Evolutionary conservation across 2,888 invertebrate species (phyloP).

Genomic region (Sarcophaga rosellei): DNA sequence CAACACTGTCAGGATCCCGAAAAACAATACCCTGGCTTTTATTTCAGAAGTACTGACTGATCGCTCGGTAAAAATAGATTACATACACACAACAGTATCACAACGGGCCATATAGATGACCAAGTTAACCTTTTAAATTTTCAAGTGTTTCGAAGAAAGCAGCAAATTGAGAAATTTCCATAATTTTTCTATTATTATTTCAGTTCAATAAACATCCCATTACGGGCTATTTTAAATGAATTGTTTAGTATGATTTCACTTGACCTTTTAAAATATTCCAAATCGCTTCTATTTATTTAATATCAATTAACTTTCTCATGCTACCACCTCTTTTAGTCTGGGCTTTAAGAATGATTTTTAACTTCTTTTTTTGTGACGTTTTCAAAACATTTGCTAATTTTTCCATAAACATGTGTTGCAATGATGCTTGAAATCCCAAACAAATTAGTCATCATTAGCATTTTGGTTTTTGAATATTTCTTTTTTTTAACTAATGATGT

Average conservation of each 20-base stretch:
- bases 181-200: too few species aligned
- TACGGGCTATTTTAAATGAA: too few species aligned
- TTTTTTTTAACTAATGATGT: constrained; percentile 50
- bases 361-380: constrained; percentile 19
- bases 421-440: constrained; percentile 69
- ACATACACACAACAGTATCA: too few species aligned
- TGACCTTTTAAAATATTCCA: neutral
- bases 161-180: too few species aligned
- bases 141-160: too few species aligned
- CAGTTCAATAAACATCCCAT: too few species aligned
- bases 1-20: too few species aligned
- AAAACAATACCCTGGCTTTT: too few species aligned
- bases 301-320: neutral
- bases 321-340: neutral
- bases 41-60: too few species aligned
- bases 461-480: constrained; percentile 67
- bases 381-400: constrained; percentile 61
- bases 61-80: too few species aligned
- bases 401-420: constrained; percentile 63
- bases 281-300: neutral
- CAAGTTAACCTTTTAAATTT: too few species aligned
- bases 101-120: too few species aligned
- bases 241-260: neutral
- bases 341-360: neutral
- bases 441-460: constrained; percentile 80